A percentile compares a stretch with the other conserved stretches of the same genome.
Conservation (phyloP, 1,140 invertebrate genomes). For the Drosophila kohkoa region DNA sequence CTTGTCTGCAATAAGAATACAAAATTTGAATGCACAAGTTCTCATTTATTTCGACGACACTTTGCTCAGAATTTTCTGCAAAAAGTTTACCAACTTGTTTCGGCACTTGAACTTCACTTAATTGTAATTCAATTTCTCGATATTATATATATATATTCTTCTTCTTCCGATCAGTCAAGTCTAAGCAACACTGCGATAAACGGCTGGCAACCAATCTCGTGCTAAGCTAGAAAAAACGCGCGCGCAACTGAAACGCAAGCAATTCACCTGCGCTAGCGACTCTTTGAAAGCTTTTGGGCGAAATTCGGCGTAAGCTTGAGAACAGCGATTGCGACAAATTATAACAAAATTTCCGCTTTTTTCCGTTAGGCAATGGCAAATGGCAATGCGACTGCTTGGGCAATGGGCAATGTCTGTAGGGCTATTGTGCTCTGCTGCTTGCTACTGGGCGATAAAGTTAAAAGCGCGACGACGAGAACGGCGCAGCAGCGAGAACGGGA, state of each 20-base stretch:
- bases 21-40: not conserved
- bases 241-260: conserved; percentile 62
- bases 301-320: conserved; percentile 20
- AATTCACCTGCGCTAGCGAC: conserved; percentile 28
- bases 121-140: not conserved
- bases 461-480: conserved; percentile 56
- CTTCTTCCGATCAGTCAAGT: not conserved
- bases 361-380: not conserved
- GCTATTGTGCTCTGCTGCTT: conserved; percentile 3
- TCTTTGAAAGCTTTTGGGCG: conserved; percentile 18
- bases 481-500: conserved; percentile 59
- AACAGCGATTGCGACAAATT: conserved; percentile 18
- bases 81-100: not conserved
- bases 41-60: not conserved
- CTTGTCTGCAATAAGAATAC: conserved; percentile 1
- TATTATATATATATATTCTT: not conserved
- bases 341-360: conserved; percentile 7
- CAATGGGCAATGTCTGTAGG: not conserved
- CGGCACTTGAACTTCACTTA: conserved; percentile 19
- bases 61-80: not conserved
- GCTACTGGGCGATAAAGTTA: conserved; percentile 32
- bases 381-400: conserved; percentile 6
- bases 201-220: conserved; percentile 40
- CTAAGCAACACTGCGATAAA: not conserved
- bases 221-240: conserved; percentile 43